Conservation (phyloP, 2,888 invertebrate genomes). For the Timandra comae region DNA sequence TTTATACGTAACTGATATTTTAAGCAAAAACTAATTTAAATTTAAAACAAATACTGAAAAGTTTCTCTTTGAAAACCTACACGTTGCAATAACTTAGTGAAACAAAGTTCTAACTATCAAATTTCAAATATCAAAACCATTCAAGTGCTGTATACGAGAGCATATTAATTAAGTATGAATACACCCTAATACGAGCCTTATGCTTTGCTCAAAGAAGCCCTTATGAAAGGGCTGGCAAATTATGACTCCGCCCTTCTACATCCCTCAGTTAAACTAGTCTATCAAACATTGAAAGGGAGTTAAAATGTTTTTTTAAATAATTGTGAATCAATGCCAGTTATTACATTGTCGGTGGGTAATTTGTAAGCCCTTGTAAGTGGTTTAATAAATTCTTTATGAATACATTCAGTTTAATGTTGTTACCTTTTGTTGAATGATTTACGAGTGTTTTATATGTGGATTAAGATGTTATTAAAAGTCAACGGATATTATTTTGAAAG, state of each 20-base stretch:
- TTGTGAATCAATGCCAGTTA: slow-evolving; percentile 66
- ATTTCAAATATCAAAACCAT: slow-evolving; percentile 42
- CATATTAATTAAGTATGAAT: slow-evolving; percentile 74
- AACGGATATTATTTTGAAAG: not conserved
- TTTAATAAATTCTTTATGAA: slow-evolving; percentile 36
- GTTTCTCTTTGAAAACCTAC: too few species aligned
- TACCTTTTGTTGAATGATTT: slow-evolving; percentile 2
- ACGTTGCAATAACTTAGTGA: too few species aligned
- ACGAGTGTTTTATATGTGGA: slow-evolving; percentile 1
- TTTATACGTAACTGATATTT: too few species aligned
- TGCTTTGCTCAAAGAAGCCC: slow-evolving; percentile 45
- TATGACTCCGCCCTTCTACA: slow-evolving; percentile 51
- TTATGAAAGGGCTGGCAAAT: slow-evolving; percentile 13
- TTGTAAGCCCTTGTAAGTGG: slow-evolving; percentile 44
- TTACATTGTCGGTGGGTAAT: slow-evolving; percentile 69
- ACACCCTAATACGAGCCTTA: slow-evolving; percentile 67
- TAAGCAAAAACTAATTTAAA: too few species aligned
- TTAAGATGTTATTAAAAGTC: not conserved
- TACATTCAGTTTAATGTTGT: slow-evolving; percentile 3
- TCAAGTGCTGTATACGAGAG: slow-evolving; percentile 27
- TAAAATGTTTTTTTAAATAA: slow-evolving; percentile 52
- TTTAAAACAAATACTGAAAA: too few species aligned
- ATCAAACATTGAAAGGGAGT: slow-evolving; percentile 58
- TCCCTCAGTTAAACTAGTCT: slow-evolving; percentile 50
- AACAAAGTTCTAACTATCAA: too few species aligned